Conservation (phyloP, 2,888 invertebrate genomes). For the Autographa pulchrina region DNA sequence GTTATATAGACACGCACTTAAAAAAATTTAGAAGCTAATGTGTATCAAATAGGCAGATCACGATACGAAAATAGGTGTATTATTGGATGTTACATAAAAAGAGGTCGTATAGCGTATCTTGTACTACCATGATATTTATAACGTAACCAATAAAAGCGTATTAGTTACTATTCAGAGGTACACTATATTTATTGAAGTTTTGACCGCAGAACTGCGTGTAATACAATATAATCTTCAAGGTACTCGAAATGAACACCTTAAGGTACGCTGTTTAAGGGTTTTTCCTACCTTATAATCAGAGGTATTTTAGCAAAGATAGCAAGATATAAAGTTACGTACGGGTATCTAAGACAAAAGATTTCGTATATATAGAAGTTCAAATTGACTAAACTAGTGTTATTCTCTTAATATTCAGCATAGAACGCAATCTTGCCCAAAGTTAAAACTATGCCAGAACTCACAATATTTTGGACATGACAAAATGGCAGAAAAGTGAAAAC, state of each 20-base stretch:
- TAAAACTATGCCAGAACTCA: too few relatives aligned
- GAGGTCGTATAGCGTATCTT: not conserved
- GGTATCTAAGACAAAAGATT: too few relatives aligned
- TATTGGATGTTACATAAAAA: not conserved
- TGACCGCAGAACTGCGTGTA: constrained; percentile 57
- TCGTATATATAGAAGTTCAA: too few relatives aligned
- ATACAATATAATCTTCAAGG: constrained; percentile 40
- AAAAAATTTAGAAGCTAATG: too few relatives aligned
- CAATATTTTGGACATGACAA: too few relatives aligned
- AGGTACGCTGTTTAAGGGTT: constrained; percentile 3
- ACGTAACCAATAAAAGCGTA: constrained; percentile 38
- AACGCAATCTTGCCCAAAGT: too few relatives aligned
- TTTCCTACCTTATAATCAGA: not conserved
- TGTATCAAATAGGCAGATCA: not conserved
- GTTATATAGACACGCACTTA: too few relatives aligned
- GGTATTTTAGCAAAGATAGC: too few relatives aligned
- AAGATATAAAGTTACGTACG: too few relatives aligned
- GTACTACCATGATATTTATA: constrained; percentile 13
- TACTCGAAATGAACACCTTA: constrained; percentile 32
- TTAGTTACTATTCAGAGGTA: constrained; percentile 41
- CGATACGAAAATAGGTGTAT: not conserved
- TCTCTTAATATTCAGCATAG: too few relatives aligned
- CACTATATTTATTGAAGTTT: constrained; percentile 35
- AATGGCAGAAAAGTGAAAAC: too few relatives aligned
- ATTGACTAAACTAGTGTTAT: too few relatives aligned